Evolutionary conservation across 2,888 invertebrate species (phyloP), one percentile per base, ranked within the genome.

Genomic region (Meiosimyza decipiens): DNA sequence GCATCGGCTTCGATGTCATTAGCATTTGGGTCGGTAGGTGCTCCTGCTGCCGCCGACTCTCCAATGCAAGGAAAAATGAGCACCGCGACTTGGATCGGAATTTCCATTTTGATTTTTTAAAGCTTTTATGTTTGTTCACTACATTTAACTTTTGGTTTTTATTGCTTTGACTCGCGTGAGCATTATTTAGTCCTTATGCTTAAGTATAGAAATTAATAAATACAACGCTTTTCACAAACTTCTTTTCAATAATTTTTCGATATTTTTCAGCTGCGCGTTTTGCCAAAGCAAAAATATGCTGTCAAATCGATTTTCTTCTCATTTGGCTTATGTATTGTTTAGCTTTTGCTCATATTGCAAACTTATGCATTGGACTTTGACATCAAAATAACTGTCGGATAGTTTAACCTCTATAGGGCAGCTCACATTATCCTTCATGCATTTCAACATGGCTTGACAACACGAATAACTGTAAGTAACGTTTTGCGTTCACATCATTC

Each of bases 21-120:
- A 33, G 33, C 22, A 62, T 54, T 2, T 65, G 50, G 22, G 4
- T 40, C 67, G 67, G 55, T 55, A 55, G 63, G 18, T 71, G 66
- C 47, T 18, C 55, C 18, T 6, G 68, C 65, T 80, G 79, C 76
- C 78, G 75, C 90, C 90, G 79, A 87, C 88, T 75, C 89, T 86
- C 77, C 89, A 4, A 75, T 88, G n/a, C 90, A 88, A 55, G 92
- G 91, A 81, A 89, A 91, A 72, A 93, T 87, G 76, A 92, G 89
- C 71, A 92, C 91, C 28, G 92, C 92, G 75, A 92, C 92, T 89
- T 92, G 92, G 75, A 93, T 90, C 75, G 91, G 91, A 77, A 91
- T 90, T 88, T 92, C 92, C 92, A 93, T 93, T 54, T 51, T 71
- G 33, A n/a, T 72, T 57, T 51, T 13, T 62, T 15, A 28, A 16